phyloP scores from a whole-genome alignment of 1,140 invertebrate species.

The Drosophila sucinea region DNA sequence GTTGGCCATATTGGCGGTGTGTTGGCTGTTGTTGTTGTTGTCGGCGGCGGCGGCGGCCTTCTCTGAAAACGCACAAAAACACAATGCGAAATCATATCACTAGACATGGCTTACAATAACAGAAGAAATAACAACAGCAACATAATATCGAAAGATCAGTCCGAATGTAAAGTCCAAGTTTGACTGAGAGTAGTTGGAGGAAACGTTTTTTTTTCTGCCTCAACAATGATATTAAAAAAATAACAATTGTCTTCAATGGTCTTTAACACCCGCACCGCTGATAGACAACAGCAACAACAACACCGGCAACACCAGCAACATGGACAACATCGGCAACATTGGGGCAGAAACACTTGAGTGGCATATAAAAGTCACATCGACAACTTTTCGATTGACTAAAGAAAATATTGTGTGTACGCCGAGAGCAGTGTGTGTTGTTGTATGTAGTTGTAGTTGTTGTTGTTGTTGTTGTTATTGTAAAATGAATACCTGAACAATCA shows the following conservation, averaged over 20 bases:
- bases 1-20: slow-evolving; percentile 2
- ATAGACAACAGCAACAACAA: slow-evolving; percentile 67
- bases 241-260: slow-evolving; percentile 81
- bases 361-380: slow-evolving; percentile 81
- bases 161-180: slow-evolving; percentile 52
- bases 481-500: slow-evolving; percentile 79
- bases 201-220: slow-evolving; percentile 53
- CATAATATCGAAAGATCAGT: slow-evolving; percentile 20
- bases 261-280: slow-evolving; percentile 80
- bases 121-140: slow-evolving; percentile 51
- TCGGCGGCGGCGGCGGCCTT: slow-evolving; percentile 20
- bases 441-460: slow-evolving; percentile 3
- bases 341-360: slow-evolving; percentile 66
- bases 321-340: slow-evolving; percentile 40
- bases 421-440: slow-evolving; percentile 19
- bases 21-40: slow-evolving; percentile 4
- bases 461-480: slow-evolving; percentile 7
- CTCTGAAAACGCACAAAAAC: slow-evolving; percentile 65
- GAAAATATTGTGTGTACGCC: slow-evolving; percentile 73
- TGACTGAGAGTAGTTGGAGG: slow-evolving; percentile 70
- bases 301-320: slow-evolving; percentile 43
- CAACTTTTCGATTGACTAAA: slow-evolving; percentile 80
- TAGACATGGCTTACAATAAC: slow-evolving; percentile 81
- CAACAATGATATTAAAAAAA: slow-evolving; percentile 81
- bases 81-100: slow-evolving; percentile 80